phyloP scores from a whole-genome alignment of 2,797 vertebrate genomes.

The Typhlichthys eigenmanni region DNA sequence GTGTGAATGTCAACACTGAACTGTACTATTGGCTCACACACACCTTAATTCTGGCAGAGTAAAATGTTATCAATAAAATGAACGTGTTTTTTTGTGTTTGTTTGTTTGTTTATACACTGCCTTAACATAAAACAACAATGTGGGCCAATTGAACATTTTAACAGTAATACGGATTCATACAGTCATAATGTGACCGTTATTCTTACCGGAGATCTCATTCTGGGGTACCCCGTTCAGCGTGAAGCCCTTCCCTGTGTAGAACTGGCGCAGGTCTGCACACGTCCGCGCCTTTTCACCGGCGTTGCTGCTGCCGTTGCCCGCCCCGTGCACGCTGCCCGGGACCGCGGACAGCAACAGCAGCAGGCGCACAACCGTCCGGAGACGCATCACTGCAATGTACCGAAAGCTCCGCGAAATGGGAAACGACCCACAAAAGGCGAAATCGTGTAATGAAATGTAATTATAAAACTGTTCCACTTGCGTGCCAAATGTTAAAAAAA shows the following conservation, averaged over 20 bases:
- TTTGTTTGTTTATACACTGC: neutral
- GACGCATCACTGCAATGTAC: slow-evolving; percentile 70
- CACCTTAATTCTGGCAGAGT: too few relatives aligned
- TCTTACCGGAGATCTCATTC: slow-evolving; percentile 94
- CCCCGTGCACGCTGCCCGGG: slow-evolving; percentile 57
- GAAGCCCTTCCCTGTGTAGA: slow-evolving; percentile 95
- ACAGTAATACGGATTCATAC: too few relatives aligned
- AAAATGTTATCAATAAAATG: neutral
- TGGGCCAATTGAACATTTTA: neutral
- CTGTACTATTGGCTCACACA: too few relatives aligned
- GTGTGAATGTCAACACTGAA: too few relatives aligned
- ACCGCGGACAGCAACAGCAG: slow-evolving; percentile 58
- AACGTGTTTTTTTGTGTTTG: neutral
- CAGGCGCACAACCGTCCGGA: slow-evolving; percentile 50
- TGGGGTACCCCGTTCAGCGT: slow-evolving; percentile 86
- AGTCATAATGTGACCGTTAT: neutral
- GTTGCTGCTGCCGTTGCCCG: slow-evolving; percentile 58
- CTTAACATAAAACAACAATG: neutral
- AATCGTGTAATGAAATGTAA: too few relatives aligned
- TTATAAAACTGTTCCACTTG: too few relatives aligned
- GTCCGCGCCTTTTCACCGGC: slow-evolving; percentile 76
- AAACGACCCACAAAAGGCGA: neutral
- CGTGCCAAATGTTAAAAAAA: too few relatives aligned
- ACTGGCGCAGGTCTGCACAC: slow-evolving; percentile 89
- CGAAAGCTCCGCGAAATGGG: neutral